Percentiles rank a stretch among this genome's conserved stretches.
These are phyloP conservation scores for Merluccius polli DNA, from an alignment of 2,797 vertebrate species.

Conservation along the genomic window DNA sequence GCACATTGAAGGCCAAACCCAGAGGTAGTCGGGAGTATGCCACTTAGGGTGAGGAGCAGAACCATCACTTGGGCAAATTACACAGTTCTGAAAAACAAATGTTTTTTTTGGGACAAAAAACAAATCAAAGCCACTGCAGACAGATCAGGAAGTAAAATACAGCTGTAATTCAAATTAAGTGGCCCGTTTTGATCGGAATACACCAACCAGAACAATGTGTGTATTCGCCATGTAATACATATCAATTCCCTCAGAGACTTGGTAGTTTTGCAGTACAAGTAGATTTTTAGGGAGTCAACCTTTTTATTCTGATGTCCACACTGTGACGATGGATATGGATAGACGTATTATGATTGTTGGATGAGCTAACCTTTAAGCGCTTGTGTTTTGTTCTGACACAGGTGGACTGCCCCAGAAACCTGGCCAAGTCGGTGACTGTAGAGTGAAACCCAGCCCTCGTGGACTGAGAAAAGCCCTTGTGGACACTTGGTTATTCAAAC, in stretches of 20 bases:
- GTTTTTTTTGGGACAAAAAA: no score
- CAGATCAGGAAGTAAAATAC: no score
- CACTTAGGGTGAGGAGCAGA: neutral
- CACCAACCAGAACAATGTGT: neutral
- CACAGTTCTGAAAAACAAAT: no score
- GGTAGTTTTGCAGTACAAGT: no score
- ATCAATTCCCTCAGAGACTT: no score
- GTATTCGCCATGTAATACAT: no score
- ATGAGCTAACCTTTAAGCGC: neutral
- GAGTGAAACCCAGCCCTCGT: slow-evolving; percentile 71
- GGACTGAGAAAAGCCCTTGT: slow-evolving; percentile 18
- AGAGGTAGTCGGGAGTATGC: neutral
- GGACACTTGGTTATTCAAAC: slow-evolving; percentile 12
- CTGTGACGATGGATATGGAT: no score
- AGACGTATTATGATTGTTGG: no score
- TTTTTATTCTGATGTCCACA: no score
- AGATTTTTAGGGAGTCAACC: no score
- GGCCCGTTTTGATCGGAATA: neutral
- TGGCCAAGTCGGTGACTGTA: slow-evolving; percentile 98
- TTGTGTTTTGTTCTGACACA: slow-evolving; percentile 55
- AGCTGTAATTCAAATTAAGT: neutral
- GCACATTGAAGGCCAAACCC: neutral
- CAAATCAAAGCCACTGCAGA: no score
- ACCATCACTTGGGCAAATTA: no score
- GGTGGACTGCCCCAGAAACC: slow-evolving; percentile 98